phyloP scores from a whole-genome alignment of 2,113 vertebrate species.

The Pycnonotus jocosus region DNA sequence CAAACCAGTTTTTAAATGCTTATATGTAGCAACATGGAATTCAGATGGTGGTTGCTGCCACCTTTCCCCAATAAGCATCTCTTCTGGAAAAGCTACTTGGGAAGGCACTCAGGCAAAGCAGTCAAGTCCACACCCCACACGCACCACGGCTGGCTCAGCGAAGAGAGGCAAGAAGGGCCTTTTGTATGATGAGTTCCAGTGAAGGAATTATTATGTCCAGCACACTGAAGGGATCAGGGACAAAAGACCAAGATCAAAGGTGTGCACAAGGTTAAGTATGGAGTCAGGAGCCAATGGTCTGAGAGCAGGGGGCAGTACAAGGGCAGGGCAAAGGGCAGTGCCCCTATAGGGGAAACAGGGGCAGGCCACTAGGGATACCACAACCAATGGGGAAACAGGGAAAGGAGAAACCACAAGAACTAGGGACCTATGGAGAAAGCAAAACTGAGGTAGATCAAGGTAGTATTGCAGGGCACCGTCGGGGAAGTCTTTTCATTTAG shows the following conservation, averaged over 20 bases:
- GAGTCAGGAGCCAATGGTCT: not conserved
- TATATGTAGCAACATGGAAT: not conserved
- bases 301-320: not conserved
- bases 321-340: not conserved
- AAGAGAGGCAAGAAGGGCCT: not conserved
- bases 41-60: not conserved
- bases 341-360: not conserved
- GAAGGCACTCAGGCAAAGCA: not conserved
- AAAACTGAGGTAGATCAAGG: not conserved
- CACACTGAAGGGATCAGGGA: not conserved
- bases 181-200: not conserved
- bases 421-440: not conserved
- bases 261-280: not conserved
- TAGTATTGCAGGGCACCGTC: not conserved
- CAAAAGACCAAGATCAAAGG: not conserved
- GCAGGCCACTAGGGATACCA: not conserved
- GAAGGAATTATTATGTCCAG: not conserved
- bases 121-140: not conserved
- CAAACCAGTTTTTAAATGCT: not conserved
- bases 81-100: not conserved
- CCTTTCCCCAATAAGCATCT: not conserved
- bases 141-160: not conserved
- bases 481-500: too few species aligned
- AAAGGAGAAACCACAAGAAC: not conserved
- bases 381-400: not conserved